Evolutionary conservation across 2,888 invertebrate species (phyloP).

Genomic region (Nasonovia ribisnigri): DNA sequence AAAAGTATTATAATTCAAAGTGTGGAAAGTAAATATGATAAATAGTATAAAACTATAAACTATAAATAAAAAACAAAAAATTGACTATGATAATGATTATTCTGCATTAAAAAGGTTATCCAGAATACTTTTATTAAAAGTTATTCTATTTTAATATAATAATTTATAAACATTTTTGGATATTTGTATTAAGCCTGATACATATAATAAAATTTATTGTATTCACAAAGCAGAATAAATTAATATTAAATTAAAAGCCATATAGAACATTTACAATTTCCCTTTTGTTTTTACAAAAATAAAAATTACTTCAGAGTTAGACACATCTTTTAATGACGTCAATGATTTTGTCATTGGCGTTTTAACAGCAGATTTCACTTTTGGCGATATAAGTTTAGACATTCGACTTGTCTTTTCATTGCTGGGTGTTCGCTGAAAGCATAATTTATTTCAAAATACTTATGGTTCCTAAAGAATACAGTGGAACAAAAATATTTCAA

Average conservation of each 20-base stretch:
- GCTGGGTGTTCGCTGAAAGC: constrained; percentile 59
- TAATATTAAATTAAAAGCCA: constrained; percentile 41
- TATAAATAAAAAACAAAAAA: neutral
- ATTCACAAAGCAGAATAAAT: constrained; percentile 46
- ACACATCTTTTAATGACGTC: constrained; percentile 61
- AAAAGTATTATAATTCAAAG: neutral
- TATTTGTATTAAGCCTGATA: neutral
- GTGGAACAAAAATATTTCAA: neutral
- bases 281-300: constrained; percentile 51
- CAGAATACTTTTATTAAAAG: neutral
- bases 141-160: neutral
- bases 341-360: constrained; percentile 66
- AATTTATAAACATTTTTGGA: neutral
- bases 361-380: constrained; percentile 65
- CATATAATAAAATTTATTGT: neutral
- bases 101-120: neutral
- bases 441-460: constrained; percentile 58
- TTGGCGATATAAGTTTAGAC: constrained; percentile 64
- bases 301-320: constrained; percentile 60
- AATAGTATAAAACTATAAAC: neutral
- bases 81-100: neutral
- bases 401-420: constrained; percentile 58
- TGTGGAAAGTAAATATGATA: neutral
- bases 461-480: constrained; percentile 10
- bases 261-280: constrained; percentile 54